A percentile compares a stretch with the other conserved stretches of the same genome.
phyloP scores from a whole-genome alignment of 2,888 invertebrate genomes.

The Lasiommata megera region DNA sequence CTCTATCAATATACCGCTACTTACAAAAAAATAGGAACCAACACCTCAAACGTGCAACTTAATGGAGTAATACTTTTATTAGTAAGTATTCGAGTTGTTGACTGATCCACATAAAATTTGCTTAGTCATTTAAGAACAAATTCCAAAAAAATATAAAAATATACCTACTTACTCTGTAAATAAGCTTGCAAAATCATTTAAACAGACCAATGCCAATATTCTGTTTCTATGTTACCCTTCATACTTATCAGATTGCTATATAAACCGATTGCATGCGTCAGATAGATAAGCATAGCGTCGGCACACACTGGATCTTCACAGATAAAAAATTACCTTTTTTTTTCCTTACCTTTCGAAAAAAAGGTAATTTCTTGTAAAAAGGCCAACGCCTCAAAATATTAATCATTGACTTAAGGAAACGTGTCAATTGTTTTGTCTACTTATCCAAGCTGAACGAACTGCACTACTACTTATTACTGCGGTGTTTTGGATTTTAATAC shows the following conservation, averaged over 20 bases:
- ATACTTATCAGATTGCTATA: conserved; percentile 37
- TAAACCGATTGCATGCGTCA: conserved; percentile 39
- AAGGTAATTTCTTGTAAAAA: too few species aligned
- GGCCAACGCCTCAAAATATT: too few species aligned
- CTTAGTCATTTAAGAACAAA: conserved; percentile 32
- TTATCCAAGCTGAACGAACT: too few species aligned
- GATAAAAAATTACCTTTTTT: conserved; percentile 15
- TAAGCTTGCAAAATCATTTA: conserved; percentile 29
- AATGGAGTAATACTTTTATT: conserved; percentile 38
- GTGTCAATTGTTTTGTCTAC: too few species aligned
- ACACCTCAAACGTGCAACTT: conserved; percentile 53
- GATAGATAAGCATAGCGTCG: conserved; percentile 35
- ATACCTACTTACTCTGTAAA: conserved; percentile 12
- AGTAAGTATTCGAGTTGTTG: conserved; percentile 67
- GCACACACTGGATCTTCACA: conserved; percentile 29
- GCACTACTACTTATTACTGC: too few species aligned
- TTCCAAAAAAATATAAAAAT: neutral
- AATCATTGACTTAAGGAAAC: too few species aligned
- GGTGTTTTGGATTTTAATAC: too few species aligned
- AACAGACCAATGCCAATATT: conserved; percentile 32
- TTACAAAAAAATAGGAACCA: conserved; percentile 65
- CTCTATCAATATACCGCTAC: neutral
- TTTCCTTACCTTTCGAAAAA: neutral
- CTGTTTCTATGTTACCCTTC: conserved; percentile 37
- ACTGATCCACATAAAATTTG: conserved; percentile 3